Percentiles rank a stretch among this genome's conserved stretches.
Evolutionary conservation across 1,140 invertebrate genomes (phyloP).

Genomic region (Bombyx mandarina): DNA sequence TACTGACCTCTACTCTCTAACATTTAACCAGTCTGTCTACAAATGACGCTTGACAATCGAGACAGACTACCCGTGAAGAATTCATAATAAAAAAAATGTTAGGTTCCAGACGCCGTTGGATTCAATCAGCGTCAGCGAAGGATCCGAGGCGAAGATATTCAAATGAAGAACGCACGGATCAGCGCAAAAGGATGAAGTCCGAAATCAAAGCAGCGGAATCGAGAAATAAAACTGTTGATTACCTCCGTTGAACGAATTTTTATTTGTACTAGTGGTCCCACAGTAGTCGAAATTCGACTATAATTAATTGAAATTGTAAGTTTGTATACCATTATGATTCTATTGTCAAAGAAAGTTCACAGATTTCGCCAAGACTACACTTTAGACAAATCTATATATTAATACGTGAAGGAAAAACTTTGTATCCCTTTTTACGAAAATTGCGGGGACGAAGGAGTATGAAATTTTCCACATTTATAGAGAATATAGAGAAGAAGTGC

Average conservation of each 20-base stretch:
- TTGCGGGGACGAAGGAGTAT: too few relatives aligned
- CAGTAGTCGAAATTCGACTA: too few relatives aligned
- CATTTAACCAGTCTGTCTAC: constrained; percentile 35
- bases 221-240: constrained; percentile 65
- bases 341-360: too few relatives aligned
- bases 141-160: constrained; percentile 48
- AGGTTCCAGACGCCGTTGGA: constrained; percentile 31
- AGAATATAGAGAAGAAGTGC: too few relatives aligned
- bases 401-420: too few relatives aligned
- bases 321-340: too few relatives aligned
- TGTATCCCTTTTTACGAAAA: too few relatives aligned
- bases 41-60: constrained; percentile 21
- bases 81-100: constrained; percentile 22
- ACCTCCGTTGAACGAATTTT: constrained; percentile 63
- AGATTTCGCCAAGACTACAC: too few relatives aligned
- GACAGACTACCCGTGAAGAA: constrained; percentile 3
- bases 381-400: too few relatives aligned
- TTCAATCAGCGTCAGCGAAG: constrained; percentile 51
- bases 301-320: too few relatives aligned
- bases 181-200: constrained; percentile 34
- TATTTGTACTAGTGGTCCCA: constrained; percentile 33
- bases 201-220: constrained; percentile 59
- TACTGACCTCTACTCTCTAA: constrained; percentile 50
- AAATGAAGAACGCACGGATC: constrained; percentile 49
- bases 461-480: too few relatives aligned